phyloP scores from a whole-genome alignment of 2,888 invertebrate genomes.

The Crocallis elinguaria region DNA sequence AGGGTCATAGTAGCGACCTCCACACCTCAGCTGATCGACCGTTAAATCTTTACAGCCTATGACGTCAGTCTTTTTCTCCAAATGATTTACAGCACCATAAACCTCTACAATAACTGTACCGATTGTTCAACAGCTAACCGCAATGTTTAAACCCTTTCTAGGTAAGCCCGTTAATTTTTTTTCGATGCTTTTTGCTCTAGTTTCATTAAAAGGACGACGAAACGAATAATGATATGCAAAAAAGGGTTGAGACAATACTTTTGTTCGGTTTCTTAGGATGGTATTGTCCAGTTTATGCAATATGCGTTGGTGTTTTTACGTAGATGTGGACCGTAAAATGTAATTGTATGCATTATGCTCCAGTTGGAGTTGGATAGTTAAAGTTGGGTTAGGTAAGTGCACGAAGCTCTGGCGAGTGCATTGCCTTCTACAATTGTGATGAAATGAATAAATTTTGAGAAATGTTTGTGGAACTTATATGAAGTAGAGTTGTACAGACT shows the following conservation, averaged over 20 bases:
- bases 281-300: slow-evolving; percentile 57
- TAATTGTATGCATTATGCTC: slow-evolving; percentile 37
- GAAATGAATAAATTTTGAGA: slow-evolving; percentile 26
- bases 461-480: background rate
- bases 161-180: slow-evolving; percentile 68
- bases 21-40: slow-evolving; percentile 78
- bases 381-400: slow-evolving; percentile 32
- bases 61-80: slow-evolving; percentile 80
- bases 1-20: slow-evolving; percentile 61
- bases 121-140: slow-evolving; percentile 83
- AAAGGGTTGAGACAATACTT: slow-evolving; percentile 68
- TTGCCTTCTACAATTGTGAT: slow-evolving; percentile 33
- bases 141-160: slow-evolving; percentile 83
- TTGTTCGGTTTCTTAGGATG: slow-evolving; percentile 50
- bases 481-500: background rate
- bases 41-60: slow-evolving; percentile 77
- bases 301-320: slow-evolving; percentile 42
- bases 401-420: slow-evolving; percentile 27
- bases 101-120: slow-evolving; percentile 80
- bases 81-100: slow-evolving; percentile 81
- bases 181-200: slow-evolving; percentile 73
- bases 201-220: slow-evolving; percentile 71
- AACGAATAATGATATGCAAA: slow-evolving; percentile 79
- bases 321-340: slow-evolving; percentile 49
- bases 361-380: slow-evolving; percentile 22